phyloP scores from a whole-genome alignment of 1,140 invertebrate species.

The Lanistes nyassanus region DNA sequence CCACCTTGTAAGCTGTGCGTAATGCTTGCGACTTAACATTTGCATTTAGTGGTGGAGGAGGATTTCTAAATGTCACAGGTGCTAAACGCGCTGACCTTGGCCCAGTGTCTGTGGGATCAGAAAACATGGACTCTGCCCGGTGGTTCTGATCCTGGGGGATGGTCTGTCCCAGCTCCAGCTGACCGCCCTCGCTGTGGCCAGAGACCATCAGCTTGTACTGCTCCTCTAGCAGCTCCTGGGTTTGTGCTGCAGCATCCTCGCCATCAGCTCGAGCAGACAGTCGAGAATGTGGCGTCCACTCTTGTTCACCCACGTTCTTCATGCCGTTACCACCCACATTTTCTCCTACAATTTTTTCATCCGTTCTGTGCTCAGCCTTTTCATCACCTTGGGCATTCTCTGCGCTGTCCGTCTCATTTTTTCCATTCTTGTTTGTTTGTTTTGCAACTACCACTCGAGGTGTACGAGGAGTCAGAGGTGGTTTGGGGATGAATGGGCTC shows the following conservation, averaged over 20 bases:
- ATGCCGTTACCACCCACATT: too few relatives aligned
- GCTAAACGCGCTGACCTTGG: background rate
- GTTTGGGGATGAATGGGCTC: constrained; percentile 54
- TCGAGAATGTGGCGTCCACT: too few relatives aligned
- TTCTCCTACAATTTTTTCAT: constrained; percentile 41
- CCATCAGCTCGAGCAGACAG: background rate
- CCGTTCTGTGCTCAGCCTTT: constrained; percentile 34
- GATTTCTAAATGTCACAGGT: background rate
- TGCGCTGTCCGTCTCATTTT: constrained; percentile 46
- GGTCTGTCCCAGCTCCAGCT: background rate
- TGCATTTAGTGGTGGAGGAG: constrained; percentile 45
- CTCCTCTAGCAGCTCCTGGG: constrained; percentile 15
- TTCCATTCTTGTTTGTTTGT: constrained; percentile 50
- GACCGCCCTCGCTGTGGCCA: constrained; percentile 20
- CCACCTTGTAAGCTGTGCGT: constrained; percentile 49
- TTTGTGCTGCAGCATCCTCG: constrained; percentile 20
- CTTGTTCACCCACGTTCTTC: too few relatives aligned
- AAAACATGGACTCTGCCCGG: background rate
- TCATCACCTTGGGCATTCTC: constrained; percentile 24
- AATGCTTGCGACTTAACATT: constrained; percentile 47
- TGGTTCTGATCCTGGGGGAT: background rate
- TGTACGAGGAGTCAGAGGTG: constrained; percentile 51
- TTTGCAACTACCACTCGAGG: constrained; percentile 16
- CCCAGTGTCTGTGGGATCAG: background rate
- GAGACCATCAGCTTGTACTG: constrained; percentile 20